Evolutionary conservation across 2,113 vertebrate genomes (phyloP).

Genomic region (Scopus umbretta): DNA sequence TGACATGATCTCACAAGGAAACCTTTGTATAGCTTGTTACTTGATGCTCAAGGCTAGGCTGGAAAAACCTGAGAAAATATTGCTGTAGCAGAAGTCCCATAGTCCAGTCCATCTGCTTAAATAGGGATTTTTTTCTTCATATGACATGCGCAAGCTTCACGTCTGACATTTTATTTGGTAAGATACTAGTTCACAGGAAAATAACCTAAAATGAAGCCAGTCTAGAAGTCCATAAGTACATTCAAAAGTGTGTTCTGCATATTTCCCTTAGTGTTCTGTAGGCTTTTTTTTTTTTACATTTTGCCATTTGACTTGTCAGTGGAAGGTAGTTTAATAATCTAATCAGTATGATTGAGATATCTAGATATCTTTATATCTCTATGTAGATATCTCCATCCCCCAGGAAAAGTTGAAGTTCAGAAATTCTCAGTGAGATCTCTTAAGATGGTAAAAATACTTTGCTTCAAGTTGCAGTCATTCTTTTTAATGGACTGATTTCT

Average conservation of each 20-base stretch:
- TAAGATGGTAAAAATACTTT: neutral
- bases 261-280: neutral
- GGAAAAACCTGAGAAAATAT: neutral
- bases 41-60: neutral
- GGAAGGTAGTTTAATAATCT: neutral
- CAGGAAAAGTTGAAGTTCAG: neutral
- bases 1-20: neutral
- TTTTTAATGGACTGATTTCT: neutral
- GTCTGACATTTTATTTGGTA: neutral
- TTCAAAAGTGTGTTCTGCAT: neutral
- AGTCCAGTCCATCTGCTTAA: neutral
- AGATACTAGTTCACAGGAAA: neutral
- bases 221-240: accelerated
- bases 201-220: neutral
- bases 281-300: neutral
- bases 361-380: too few relatives aligned
- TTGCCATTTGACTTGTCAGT: neutral
- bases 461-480: neutral
- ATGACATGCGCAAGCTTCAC: neutral
- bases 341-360: neutral
- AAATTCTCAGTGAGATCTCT: neutral
- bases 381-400: neutral
- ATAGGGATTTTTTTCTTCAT: neutral
- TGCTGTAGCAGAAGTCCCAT: neutral
- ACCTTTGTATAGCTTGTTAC: neutral